Evolutionary conservation across 1,140 invertebrate species (phyloP).

Genomic region (Penaeus chinensis): DNA sequence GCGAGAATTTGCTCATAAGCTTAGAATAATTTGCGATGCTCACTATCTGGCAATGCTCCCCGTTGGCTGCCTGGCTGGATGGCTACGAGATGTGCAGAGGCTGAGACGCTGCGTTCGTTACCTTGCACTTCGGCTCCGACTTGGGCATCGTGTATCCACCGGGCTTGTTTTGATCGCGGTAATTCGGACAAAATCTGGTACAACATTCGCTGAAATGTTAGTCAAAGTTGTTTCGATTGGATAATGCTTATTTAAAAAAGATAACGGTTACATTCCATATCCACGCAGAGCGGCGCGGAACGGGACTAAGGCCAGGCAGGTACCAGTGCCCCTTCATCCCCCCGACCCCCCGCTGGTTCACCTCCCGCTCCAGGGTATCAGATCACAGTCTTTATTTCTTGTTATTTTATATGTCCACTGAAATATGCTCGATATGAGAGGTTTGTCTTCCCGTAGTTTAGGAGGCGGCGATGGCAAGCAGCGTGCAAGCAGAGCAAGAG

Average conservation of each 20-base stretch:
- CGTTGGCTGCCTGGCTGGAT: constrained; percentile 55
- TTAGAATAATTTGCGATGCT: constrained; percentile 46
- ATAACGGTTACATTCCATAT: constrained; percentile 1
- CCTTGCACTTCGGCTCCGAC: constrained; percentile 10
- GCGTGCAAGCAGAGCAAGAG: neutral
- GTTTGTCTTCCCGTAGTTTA: neutral
- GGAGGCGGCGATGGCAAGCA: constrained; percentile 1
- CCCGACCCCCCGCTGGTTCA: constrained; percentile 49
- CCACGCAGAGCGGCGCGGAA: constrained; percentile 16
- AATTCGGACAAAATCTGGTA: too few relatives aligned
- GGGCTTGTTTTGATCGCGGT: neutral
- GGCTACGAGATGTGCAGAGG: constrained; percentile 59
- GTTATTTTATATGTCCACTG: constrained; percentile 48
- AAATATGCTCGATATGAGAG: constrained; percentile 30
- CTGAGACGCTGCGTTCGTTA: constrained; percentile 52
- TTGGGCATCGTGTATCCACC: neutral
- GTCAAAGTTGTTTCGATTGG: neutral
- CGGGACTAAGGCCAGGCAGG: constrained; percentile 46
- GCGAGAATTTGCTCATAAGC: constrained; percentile 29
- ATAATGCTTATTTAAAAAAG: neutral
- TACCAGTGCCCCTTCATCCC: constrained; percentile 40
- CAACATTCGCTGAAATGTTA: too few relatives aligned
- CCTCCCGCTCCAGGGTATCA: constrained; percentile 46
- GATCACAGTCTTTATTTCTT: constrained; percentile 58
- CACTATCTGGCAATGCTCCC: constrained; percentile 50